These are phyloP conservation scores for Gymnodraco acuticeps DNA, from an alignment of 2,797 vertebrate genomes.

Conservation along the genomic window DNA sequence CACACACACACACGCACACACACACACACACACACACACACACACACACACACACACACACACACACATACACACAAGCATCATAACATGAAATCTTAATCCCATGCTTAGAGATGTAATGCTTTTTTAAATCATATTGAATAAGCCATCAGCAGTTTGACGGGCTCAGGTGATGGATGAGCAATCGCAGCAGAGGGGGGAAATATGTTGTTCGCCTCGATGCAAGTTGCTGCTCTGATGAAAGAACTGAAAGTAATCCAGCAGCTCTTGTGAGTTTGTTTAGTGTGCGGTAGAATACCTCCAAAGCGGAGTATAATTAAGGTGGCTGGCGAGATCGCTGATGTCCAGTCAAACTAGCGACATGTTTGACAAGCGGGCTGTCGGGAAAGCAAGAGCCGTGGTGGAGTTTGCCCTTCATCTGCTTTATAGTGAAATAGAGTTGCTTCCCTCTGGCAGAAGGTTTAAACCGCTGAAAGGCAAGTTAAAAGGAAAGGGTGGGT, in stretches of 20 bases:
- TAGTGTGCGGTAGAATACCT: slow-evolving; percentile 46
- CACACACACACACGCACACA: slow-evolving; percentile 2
- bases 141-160: slow-evolving; percentile 56
- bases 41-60: too few relatives aligned
- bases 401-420: slow-evolving; percentile 63
- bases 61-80: too few relatives aligned
- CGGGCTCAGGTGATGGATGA: slow-evolving; percentile 63
- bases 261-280: slow-evolving; percentile 34
- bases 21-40: too few relatives aligned
- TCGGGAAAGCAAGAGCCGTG: slow-evolving; percentile 40
- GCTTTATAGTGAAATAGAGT: slow-evolving; percentile 56
- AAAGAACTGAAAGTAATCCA: slow-evolving; percentile 62
- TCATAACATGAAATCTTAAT: slow-evolving; percentile 40
- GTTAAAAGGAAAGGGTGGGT: slow-evolving; percentile 36
- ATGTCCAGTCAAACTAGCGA: slow-evolving; percentile 51
- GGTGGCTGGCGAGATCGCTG: slow-evolving; percentile 59
- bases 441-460: slow-evolving; percentile 56
- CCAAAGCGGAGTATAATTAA: slow-evolving; percentile 64
- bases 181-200: slow-evolving; percentile 43
- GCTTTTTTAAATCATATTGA: slow-evolving; percentile 38
- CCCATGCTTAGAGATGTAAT: slow-evolving; percentile 32
- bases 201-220: slow-evolving; percentile 62
- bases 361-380: slow-evolving; percentile 66
- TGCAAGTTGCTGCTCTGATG: slow-evolving; percentile 38
- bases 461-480: slow-evolving; percentile 56